Base-by-base conservation (phyloP, 2,797 vertebrate species). In the Cynodonichthys magdalenae region DNA sequence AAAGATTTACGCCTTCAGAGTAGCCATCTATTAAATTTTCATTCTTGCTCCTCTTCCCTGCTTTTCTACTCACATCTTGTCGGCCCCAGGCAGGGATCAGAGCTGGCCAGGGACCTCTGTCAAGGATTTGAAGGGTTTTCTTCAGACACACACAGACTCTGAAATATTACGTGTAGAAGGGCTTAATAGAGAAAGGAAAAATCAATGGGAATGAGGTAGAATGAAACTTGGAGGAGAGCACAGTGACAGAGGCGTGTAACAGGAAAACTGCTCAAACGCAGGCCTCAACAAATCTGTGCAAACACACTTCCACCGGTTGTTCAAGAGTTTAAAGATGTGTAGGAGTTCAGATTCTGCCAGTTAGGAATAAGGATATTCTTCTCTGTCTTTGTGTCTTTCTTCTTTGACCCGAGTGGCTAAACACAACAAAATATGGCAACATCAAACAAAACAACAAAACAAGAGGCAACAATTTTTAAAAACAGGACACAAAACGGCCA, bases 11-110 rank as follows among this genome's bases (percentile, higher is more conserved):
- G 51, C 63, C 19, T 59, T 24, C n/a, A 29, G 5, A 10, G 17
- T 57, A 6, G 14, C 19, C 53, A 56, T 63, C 66, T 74, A 59
- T 82, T 74, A 58, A 18, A 77, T 64, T 59, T 77, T 57, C 56
- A 68, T 36, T 60, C 57, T 66, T 39, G 61, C 48, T 50, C 49
- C 17, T 66, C 12, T 80, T 58, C 44, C 17, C 52, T 51, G 51
- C 36, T 61, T 80, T 15, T 66, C 28, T 3, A 1, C 57, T 80
- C 63, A 69, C 56, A 78, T 75, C 69, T 54, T 59, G 64, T 73
- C 15, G 39, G 71, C 83, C 77, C 44, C 62, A 59, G 77, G 83
- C 77, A 34, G 58, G 79, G 67, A 81, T 83, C 79, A 84, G 57
- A 73, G 66, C 63, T 61, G 69, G 71, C 71, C 73, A 56, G 58